Evolutionary conservation across 92 coral and sea anemone genomes (phyloP).

Genomic region (Phymanthus crucifer): DNA sequence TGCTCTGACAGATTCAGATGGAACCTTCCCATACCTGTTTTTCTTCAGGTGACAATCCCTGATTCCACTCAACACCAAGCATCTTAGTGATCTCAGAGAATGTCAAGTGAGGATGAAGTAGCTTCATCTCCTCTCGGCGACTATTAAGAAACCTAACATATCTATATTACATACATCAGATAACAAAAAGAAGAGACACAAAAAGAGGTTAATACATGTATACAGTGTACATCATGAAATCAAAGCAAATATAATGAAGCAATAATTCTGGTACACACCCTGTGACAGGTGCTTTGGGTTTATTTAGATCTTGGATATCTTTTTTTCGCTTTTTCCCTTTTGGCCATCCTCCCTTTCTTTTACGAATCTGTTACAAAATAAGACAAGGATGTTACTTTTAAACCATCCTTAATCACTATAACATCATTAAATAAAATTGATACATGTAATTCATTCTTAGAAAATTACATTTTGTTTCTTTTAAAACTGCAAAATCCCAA

Average conservation of each 20-base stretch:
- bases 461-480: no score
- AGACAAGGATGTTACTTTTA: background rate
- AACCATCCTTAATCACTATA: no score
- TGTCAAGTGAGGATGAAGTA: conserved; percentile 71
- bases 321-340: conserved; percentile 89
- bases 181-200: background rate
- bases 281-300: conserved; percentile 86
- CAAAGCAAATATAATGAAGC: background rate
- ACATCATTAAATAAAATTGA: no score
- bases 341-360: conserved; percentile 96
- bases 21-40: conserved; percentile 61
- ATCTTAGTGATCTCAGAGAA: conserved; percentile 85
- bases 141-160: conserved; percentile 89
- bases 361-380: conserved; percentile 31
- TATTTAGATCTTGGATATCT: conserved; percentile 64
- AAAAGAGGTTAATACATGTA: background rate
- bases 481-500: no score
- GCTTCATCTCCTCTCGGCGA: conserved; percentile 84
- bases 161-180: conserved; percentile 29
- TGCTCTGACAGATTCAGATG: background rate
- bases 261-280: conserved; percentile 59
- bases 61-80: conserved; percentile 89
- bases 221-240: background rate
- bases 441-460: no score
- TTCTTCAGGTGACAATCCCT: conserved; percentile 59